Conservation (phyloP, 2,113 vertebrate species). For the Percopsis transmontana region DNA sequence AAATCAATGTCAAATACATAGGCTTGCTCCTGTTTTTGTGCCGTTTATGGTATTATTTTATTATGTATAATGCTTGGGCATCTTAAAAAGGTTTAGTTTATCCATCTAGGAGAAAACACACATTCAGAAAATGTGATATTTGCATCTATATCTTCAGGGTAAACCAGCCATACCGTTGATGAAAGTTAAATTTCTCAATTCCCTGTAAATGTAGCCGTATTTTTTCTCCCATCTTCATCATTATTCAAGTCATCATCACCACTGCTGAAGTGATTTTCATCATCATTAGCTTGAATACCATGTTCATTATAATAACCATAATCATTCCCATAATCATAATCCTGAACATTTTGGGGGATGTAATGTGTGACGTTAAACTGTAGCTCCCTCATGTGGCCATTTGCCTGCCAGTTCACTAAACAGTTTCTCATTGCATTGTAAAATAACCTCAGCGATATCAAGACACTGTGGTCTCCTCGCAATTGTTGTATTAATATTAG, state of each 20-base stretch:
- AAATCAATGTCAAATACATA: too few relatives aligned
- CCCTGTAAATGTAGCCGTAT: not conserved
- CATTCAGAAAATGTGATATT: too few relatives aligned
- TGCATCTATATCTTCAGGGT: too few relatives aligned
- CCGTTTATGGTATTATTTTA: too few relatives aligned
- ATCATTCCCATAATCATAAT: slow-evolving; percentile 25
- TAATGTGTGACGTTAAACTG: not conserved
- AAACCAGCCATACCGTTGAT: too few relatives aligned
- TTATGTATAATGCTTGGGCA: too few relatives aligned
- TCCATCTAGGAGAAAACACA: too few relatives aligned
- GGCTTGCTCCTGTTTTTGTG: too few relatives aligned
- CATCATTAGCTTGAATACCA: slow-evolving; percentile 8
- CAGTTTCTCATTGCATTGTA: not conserved
- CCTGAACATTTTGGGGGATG: slow-evolving; percentile 5
- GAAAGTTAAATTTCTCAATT: too few relatives aligned
- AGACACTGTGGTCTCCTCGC: slow-evolving; percentile 26
- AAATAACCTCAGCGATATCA: slow-evolving; percentile 11
- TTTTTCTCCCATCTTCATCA: not conserved
- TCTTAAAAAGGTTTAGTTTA: too few relatives aligned
- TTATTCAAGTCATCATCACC: slow-evolving; percentile 1
- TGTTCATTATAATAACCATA: slow-evolving; percentile 40
- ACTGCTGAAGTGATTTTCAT: slow-evolving; percentile 9
- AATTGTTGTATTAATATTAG: slow-evolving; percentile 32
- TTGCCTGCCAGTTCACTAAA: not conserved
- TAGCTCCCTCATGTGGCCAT: slow-evolving; percentile 47